A percentile compares a stretch with the other conserved stretches of the same genome.
Conservation (phyloP, 2,888 invertebrate species). For the Malachius bipustulatus region DNA sequence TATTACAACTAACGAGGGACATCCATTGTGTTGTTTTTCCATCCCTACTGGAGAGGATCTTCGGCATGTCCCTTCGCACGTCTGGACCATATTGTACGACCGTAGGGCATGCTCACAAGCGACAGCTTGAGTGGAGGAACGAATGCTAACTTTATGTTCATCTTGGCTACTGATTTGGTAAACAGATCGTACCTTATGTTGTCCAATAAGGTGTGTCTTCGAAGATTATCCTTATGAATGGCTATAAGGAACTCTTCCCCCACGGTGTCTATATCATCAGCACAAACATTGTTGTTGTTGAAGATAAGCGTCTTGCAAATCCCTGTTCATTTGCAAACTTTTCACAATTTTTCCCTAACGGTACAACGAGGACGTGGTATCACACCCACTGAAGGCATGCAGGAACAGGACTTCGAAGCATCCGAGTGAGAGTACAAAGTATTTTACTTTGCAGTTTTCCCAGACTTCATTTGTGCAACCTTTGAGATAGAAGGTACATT, state of each 20-base stretch:
- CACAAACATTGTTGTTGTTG: conserved; percentile 1
- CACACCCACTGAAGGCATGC: conserved; percentile 3
- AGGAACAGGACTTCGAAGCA: conserved; percentile 2
- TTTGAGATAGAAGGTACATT: conserved; percentile 3
- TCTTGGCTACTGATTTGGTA: conserved; percentile 3
- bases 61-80: no score
- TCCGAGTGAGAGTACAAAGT: background rate
- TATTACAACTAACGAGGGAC: no score
- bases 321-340: background rate
- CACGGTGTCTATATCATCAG: conserved; percentile 1
- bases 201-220: conserved; percentile 2
- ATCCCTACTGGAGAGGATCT: no score
- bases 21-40: background rate
- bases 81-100: background rate
- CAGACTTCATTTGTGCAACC: background rate
- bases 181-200: conserved; percentile 1
- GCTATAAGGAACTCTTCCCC: conserved; percentile 1
- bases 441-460: background rate
- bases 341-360: conserved; percentile 3
- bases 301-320: conserved; percentile 2
- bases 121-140: background rate
- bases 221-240: conserved; percentile 1
- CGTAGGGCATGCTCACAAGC: conserved; percentile 1
- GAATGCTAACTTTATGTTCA: conserved; percentile 1
- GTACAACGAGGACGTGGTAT: no score